Evolutionary conservation across 2,888 invertebrate species (phyloP).

Genomic region (Deilephila elpenor): DNA sequence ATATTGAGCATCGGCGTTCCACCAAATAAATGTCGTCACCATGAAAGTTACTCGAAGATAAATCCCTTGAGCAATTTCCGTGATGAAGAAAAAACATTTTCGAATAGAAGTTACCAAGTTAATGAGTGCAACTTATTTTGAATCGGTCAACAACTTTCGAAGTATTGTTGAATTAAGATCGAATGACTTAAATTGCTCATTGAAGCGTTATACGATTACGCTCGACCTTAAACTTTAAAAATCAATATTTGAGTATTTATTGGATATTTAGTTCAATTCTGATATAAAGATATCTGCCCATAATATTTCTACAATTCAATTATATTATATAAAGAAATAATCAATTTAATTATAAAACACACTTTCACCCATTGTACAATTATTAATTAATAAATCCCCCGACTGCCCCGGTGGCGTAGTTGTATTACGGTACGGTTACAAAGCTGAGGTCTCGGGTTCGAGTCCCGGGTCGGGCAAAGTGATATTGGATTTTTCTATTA

Average conservation of each 20-base stretch:
- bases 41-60: constrained; percentile 3
- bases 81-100: constrained; percentile 3
- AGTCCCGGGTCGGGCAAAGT: too few relatives aligned
- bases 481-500: too few relatives aligned
- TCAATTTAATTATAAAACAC: not conserved
- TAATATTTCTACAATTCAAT: too few relatives aligned
- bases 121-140: not conserved
- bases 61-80: constrained; percentile 19
- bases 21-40: not conserved
- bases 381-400: too few relatives aligned
- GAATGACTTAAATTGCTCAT: not conserved
- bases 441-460: too few relatives aligned
- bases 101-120: not conserved
- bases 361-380: not conserved
- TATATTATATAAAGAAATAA: too few relatives aligned
- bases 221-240: not conserved
- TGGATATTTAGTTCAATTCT: too few relatives aligned
- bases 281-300: too few relatives aligned
- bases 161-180: not conserved
- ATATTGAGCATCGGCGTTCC: too few relatives aligned
- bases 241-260: too few relatives aligned
- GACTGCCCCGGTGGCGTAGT: too few relatives aligned
- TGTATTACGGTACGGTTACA: too few relatives aligned
- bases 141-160: not conserved
- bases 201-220: not conserved